Evolutionary conservation across 1,140 invertebrate genomes (phyloP).

Genomic region (Procambarus virginalis): DNA sequence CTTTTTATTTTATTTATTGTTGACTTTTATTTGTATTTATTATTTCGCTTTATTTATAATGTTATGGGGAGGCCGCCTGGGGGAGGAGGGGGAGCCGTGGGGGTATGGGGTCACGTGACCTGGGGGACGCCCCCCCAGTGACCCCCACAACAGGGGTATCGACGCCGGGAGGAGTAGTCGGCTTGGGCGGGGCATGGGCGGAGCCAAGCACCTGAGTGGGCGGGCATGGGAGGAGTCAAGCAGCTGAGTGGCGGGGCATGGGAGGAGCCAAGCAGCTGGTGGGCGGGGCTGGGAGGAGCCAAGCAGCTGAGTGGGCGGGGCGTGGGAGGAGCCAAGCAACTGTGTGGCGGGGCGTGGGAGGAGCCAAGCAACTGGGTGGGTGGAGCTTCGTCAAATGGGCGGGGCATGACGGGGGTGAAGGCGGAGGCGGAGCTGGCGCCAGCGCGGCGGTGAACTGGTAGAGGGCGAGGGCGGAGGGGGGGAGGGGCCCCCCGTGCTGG

Average conservation of each 20-base stretch:
- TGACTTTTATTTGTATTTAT: too few species aligned
- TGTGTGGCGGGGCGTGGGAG: constrained; percentile 38
- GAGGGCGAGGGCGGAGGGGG: constrained; percentile 60
- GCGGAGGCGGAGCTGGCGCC: constrained; percentile 48
- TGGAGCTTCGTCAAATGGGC: constrained; percentile 35
- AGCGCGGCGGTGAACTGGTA: constrained; percentile 60
- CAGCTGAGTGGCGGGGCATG: too few species aligned
- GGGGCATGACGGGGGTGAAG: constrained; percentile 58
- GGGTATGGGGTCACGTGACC: background rate
- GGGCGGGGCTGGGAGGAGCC: constrained; percentile 53
- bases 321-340: constrained; percentile 45
- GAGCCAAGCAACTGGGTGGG: constrained; percentile 22
- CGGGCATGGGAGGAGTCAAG: constrained; percentile 42
- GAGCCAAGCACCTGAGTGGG: constrained; percentile 14
- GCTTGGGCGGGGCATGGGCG: background rate
- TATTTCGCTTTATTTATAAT: too few species aligned
- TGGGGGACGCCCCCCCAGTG: background rate
- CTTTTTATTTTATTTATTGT: too few species aligned
- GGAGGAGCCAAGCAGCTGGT: too few species aligned
- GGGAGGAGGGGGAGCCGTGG: background rate
- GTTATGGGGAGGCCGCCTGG: background rate
- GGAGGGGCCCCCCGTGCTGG: constrained; percentile 22
- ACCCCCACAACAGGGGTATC: background rate
- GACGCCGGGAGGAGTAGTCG: constrained; percentile 1
- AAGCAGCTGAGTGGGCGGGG: constrained; percentile 12